Conservation (phyloP, 2,888 invertebrate species). For the Eulithis prunata region DNA sequence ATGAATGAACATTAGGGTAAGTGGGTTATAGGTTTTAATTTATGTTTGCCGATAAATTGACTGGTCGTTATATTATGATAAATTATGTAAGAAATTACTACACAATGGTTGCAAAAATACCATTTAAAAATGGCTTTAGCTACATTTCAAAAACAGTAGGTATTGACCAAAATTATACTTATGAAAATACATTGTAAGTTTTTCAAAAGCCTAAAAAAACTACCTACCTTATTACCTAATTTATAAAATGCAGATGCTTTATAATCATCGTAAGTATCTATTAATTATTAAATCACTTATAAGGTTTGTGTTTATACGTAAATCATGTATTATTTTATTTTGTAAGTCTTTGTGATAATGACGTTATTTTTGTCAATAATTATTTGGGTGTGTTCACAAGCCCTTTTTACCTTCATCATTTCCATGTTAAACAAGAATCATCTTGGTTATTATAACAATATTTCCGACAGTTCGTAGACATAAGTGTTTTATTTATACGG, state of each 20-base stretch:
- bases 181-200: constrained; percentile 60
- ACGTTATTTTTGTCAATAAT: constrained; percentile 13
- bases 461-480: constrained; percentile 16
- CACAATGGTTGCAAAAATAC: constrained; percentile 2
- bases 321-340: constrained; percentile 13
- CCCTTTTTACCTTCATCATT: constrained; percentile 11
- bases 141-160: constrained; percentile 42
- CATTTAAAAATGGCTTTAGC: neutral
- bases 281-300: neutral
- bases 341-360: constrained; percentile 20
- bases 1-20: constrained; percentile 32
- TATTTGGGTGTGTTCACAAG: constrained; percentile 1
- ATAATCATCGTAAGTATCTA: neutral
- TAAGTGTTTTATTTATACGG: constrained; percentile 14
- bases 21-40: constrained; percentile 40
- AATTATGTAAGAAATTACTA: neutral
- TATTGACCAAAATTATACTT: constrained; percentile 68
- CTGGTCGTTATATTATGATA: neutral
- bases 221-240: constrained; percentile 1
- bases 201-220: constrained; percentile 36
- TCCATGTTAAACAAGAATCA: constrained; percentile 8
- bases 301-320: neutral
- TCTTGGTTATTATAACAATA: neutral
- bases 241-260: constrained; percentile 4
- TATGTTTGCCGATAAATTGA: constrained; percentile 3